Evolutionary conservation across 37 sponge, comb jelly and placozoan genomes (phyloP).

Genomic region (Oscarella lobularis): DNA sequence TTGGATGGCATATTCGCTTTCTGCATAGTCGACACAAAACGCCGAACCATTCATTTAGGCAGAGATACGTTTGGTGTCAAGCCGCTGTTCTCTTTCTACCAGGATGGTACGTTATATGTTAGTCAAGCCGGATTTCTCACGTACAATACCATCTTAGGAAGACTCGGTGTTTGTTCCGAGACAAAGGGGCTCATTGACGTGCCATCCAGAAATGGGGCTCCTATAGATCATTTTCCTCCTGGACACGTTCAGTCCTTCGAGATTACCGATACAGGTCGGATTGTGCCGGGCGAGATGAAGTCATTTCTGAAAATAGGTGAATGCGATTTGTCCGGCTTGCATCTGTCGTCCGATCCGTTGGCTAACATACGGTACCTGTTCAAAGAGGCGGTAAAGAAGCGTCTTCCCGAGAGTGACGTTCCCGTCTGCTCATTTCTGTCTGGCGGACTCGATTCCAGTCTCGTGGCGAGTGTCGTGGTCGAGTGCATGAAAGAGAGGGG

Average conservation of each 20-base stretch:
- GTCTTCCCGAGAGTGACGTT: conserved; percentile 31
- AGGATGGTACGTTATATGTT: conserved; percentile 1
- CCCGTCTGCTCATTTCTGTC: conserved; percentile 33
- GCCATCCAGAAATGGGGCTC: not conserved
- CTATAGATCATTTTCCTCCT: conserved; percentile 24
- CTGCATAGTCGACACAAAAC: conserved; percentile 16
- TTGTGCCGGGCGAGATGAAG: not conserved
- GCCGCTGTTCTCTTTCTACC: conserved; percentile 30
- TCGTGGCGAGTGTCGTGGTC: conserved; percentile 41
- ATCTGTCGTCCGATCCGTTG: not conserved
- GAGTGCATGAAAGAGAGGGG: conserved; percentile 18
- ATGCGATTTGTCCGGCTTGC: conserved; percentile 6
- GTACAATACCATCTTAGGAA: not conserved
- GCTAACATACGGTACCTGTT: conserved; percentile 9
- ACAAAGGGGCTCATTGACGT: conserved; percentile 32
- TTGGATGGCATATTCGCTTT: conserved; percentile 50
- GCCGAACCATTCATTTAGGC: conserved; percentile 13
- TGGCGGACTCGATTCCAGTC: conserved; percentile 63
- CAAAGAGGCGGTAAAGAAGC: conserved; percentile 38
- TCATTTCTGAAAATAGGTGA: conserved; percentile 3
- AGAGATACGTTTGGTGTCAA: conserved; percentile 37
- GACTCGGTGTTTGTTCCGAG: conserved; percentile 21
- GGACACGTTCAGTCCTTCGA: conserved; percentile 19
- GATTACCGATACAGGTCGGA: not conserved
- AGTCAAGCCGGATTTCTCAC: not conserved